Evolutionary conservation across 2,113 vertebrate genomes (phyloP).

Genomic region (Xiphorhynchus elegans): DNA sequence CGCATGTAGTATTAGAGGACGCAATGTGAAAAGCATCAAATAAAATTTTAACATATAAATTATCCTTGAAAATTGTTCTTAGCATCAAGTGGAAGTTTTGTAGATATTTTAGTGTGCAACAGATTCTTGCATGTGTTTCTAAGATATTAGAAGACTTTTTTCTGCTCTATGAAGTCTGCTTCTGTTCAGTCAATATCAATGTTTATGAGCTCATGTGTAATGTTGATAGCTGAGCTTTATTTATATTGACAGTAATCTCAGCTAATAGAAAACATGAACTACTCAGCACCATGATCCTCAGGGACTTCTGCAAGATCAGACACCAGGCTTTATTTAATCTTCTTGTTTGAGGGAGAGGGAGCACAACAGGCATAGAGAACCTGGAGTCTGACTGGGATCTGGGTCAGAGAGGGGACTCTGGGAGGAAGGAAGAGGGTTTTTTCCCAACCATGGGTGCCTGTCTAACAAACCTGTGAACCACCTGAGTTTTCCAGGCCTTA

Average conservation of each 20-base stretch:
- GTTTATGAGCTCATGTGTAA: constrained; percentile 8
- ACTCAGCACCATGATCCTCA: not conserved
- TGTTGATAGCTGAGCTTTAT: constrained; percentile 16
- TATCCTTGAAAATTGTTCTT: not conserved
- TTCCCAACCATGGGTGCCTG: not conserved
- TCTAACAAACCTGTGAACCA: not conserved
- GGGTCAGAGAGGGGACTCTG: not conserved
- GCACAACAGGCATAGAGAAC: not conserved
- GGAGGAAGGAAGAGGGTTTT: not conserved
- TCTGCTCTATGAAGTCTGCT: not conserved
- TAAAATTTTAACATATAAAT: not conserved
- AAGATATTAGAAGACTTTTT: not conserved
- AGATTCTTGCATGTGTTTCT: not conserved
- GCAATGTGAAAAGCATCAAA: not conserved
- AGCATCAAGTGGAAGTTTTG: not conserved
- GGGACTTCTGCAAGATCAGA: constrained; percentile 12
- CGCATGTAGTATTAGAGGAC: not conserved
- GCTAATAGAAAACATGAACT: constrained; percentile 33
- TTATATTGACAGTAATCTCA: constrained; percentile 57
- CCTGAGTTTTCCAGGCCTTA: not conserved
- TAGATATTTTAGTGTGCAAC: not conserved
- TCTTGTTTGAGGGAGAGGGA: not conserved
- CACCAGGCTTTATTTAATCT: constrained; percentile 12
- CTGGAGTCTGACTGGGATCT: not conserved
- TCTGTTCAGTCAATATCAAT: not conserved